Conservation (phyloP, 2,888 invertebrate genomes). For the Auanema sp. region DNA sequence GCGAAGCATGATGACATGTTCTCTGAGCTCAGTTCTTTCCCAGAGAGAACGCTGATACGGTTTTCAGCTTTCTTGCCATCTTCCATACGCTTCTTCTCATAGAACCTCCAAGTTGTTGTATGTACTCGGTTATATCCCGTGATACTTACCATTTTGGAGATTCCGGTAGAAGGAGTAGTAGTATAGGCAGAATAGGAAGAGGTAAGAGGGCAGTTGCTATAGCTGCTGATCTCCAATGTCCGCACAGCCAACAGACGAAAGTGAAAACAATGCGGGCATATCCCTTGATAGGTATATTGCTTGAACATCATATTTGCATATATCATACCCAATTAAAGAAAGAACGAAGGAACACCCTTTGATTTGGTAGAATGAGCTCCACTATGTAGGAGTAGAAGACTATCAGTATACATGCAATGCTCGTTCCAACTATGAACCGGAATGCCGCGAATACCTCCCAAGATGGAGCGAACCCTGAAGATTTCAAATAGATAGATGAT, state of each 20-base stretch:
- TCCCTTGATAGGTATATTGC: slow-evolving; percentile 30
- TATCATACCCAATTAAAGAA: slow-evolving; percentile 45
- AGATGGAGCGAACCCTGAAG: slow-evolving; percentile 37
- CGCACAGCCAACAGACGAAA: slow-evolving; percentile 34
- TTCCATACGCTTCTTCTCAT: slow-evolving; percentile 22
- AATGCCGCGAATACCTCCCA: slow-evolving; percentile 39
- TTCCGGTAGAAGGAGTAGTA: slow-evolving; percentile 33
- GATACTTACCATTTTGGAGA: slow-evolving; percentile 44
- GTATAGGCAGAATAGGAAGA: slow-evolving; percentile 27
- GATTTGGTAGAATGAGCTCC: slow-evolving; percentile 41
- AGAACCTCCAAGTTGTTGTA: slow-evolving; percentile 9
- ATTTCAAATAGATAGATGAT: background rate
- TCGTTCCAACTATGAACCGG: slow-evolving; percentile 38
- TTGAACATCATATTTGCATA: background rate
- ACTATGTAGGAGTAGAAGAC: slow-evolving; percentile 44
- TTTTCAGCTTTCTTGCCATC: slow-evolving; percentile 30
- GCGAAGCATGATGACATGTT: background rate
- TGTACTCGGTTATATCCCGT: background rate
- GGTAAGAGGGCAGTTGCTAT: slow-evolving; percentile 31
- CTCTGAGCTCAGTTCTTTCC: slow-evolving; percentile 8
- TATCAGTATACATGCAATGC: slow-evolving; percentile 39
- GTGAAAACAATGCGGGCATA: slow-evolving; percentile 47
- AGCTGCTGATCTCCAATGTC: slow-evolving; percentile 38
- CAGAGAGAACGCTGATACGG: slow-evolving; percentile 22
- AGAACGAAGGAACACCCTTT: slow-evolving; percentile 40